Percentiles rank a stretch among this genome's conserved stretches.
These are phyloP conservation scores for Leptura quadrifasciata DNA, from an alignment of 2,888 invertebrate species.

Conservation along the genomic window DNA sequence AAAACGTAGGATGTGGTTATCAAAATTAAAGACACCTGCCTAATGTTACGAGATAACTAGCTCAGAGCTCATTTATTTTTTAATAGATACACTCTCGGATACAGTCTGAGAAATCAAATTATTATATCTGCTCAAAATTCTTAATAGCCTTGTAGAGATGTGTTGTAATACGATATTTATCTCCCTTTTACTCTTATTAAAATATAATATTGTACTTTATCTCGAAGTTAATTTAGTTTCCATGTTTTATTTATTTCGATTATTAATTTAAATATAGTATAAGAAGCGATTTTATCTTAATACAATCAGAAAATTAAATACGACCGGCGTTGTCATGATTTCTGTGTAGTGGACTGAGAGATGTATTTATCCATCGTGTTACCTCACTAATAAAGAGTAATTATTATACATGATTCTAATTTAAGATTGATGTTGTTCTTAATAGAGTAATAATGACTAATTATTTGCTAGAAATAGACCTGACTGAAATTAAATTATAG, in stretches of 20 bases:
- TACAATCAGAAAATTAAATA: conserved; percentile 47
- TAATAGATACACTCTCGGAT: conserved; percentile 28
- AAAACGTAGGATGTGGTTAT: conserved; percentile 57
- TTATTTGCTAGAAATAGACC: conserved; percentile 8
- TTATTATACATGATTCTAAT: conserved; percentile 30
- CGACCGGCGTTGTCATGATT: conserved; percentile 19
- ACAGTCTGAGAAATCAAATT: conserved; percentile 34
- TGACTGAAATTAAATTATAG: conserved; percentile 15
- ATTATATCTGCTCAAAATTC: conserved; percentile 46
- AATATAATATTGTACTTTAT: conserved; percentile 53
- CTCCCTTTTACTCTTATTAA: conserved; percentile 50
- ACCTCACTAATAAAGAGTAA: conserved; percentile 29
- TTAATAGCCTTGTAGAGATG: conserved; percentile 50
- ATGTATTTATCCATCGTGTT: conserved; percentile 6
- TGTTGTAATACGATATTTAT: conserved; percentile 52
- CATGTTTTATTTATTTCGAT: conserved; percentile 54
- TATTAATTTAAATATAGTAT: conserved; percentile 54
- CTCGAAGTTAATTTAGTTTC: conserved; percentile 55
- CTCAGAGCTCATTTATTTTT: conserved; percentile 38
- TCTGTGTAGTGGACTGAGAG: not conserved
- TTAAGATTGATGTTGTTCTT: conserved; percentile 24
- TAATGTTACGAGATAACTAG: conserved; percentile 52
- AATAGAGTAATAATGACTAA: conserved; percentile 23
- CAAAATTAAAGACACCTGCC: conserved; percentile 60
- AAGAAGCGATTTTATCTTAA: conserved; percentile 47